Conservation (phyloP, 2,797 vertebrate species). For the Rallus crepitans region DNA sequence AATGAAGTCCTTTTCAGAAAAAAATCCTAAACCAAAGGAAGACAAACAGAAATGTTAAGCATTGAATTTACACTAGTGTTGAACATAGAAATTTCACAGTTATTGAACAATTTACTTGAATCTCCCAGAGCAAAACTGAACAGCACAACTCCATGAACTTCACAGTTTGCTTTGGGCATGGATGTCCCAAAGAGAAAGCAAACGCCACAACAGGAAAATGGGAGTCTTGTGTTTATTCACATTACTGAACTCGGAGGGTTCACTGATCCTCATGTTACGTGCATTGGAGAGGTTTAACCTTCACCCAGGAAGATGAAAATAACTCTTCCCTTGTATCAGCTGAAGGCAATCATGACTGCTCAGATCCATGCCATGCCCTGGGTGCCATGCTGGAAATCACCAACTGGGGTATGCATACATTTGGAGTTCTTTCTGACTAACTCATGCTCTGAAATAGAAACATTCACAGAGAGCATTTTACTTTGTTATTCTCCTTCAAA, state of each 20-base stretch:
- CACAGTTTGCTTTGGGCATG: neutral
- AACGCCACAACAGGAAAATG: neutral
- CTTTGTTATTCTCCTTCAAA: neutral
- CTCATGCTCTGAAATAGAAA: neutral
- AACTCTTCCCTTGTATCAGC: neutral
- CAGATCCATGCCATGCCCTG: too few relatives aligned
- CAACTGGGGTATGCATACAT: rapidly evolving
- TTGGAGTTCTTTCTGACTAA: neutral
- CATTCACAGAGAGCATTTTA: neutral
- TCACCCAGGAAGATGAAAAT: neutral
- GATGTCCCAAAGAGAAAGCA: neutral
- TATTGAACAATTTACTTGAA: neutral
- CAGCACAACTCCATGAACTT: neutral
- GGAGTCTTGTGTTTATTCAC: neutral
- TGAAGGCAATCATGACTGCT: neutral
- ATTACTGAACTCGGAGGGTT: neutral
- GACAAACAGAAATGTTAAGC: neutral
- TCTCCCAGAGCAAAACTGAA: neutral
- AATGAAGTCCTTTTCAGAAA: neutral
- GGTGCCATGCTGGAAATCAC: neutral
- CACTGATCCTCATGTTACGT: neutral
- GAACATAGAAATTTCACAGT: neutral
- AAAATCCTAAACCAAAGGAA: neutral
- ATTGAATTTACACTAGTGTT: neutral
- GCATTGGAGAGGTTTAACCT: neutral